phyloP scores from a whole-genome alignment of 2,113 vertebrate genomes.

The Lathamus discolor region DNA sequence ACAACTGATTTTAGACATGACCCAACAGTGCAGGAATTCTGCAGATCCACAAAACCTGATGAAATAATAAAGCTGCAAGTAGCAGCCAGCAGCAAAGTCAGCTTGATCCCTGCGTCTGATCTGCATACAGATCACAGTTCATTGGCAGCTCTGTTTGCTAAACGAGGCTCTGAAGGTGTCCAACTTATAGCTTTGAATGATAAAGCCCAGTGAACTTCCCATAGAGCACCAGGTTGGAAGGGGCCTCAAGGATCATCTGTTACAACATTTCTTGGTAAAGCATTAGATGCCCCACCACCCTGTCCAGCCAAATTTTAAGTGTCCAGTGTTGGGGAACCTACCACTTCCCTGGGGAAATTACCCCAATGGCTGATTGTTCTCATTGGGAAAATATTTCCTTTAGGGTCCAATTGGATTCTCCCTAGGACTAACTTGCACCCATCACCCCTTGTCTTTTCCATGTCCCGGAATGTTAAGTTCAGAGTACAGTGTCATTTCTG shows the following conservation, averaged over 20 bases:
- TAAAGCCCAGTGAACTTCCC: background rate
- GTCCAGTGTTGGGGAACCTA: background rate
- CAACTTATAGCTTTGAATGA: accelerated
- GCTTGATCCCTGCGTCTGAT: background rate
- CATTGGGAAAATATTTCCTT: background rate
- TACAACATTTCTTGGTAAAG: background rate
- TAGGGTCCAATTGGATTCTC: background rate
- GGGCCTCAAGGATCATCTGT: background rate
- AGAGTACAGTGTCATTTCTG: background rate
- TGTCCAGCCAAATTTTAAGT: background rate
- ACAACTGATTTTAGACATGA: background rate
- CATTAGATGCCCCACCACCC: background rate
- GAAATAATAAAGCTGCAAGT: background rate
- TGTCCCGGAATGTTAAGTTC: background rate
- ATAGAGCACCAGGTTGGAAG: background rate
- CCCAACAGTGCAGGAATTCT: background rate
- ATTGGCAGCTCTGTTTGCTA: background rate
- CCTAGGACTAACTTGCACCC: background rate
- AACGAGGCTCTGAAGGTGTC: background rate
- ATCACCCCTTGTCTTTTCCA: background rate
- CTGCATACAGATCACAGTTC: background rate
- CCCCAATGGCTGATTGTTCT: background rate
- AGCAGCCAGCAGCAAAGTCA: background rate
- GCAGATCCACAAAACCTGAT: background rate
- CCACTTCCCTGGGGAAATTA: background rate